Percentiles rank a stretch among this genome's conserved stretches.
Conservation (phyloP, 2,113 vertebrate species). For the Oreocharis arfaki region DNA sequence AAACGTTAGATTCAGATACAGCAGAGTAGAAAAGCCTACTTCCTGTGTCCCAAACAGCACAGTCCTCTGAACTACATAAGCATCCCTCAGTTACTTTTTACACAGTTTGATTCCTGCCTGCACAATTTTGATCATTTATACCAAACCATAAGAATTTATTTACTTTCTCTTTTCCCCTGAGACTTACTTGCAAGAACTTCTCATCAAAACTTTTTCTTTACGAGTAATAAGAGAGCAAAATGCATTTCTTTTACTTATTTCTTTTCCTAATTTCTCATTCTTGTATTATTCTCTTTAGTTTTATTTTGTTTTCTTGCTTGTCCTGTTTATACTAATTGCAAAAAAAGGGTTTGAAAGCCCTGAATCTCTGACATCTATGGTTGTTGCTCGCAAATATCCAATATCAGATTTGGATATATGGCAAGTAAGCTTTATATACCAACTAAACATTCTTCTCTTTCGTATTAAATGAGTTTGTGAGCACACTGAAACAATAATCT, state of each 20-base stretch:
- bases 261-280: neutral
- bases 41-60: neutral
- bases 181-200: neutral
- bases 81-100: neutral
- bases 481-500: neutral
- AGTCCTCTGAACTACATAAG: neutral
- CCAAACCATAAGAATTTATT: neutral
- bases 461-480: neutral
- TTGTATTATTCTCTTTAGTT: neutral
- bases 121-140: neutral
- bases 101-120: neutral
- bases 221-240: neutral
- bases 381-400: neutral
- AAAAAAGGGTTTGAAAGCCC: neutral
- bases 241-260: neutral
- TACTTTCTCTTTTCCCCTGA: rapidly evolving
- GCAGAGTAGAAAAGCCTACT: neutral
- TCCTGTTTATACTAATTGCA: neutral
- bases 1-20: neutral
- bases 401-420: neutral
- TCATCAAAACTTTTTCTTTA: neutral
- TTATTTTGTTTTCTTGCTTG: neutral
- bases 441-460: neutral
- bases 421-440: neutral
- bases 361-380: neutral